Conservation (phyloP, 2,888 invertebrate genomes). For the Dasysyrphus albostriatus region DNA sequence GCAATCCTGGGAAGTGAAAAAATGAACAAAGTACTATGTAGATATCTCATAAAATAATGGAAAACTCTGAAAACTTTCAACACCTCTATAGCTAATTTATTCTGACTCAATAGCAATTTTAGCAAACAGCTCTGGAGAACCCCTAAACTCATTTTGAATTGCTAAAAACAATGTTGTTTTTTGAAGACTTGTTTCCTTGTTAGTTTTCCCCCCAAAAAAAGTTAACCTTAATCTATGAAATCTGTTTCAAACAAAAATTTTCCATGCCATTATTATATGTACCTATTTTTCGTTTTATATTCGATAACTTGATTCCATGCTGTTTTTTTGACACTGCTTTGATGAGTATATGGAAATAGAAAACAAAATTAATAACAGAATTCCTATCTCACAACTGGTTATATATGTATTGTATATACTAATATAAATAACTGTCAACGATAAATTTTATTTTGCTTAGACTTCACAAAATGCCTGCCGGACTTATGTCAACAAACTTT, state of each 20-base stretch:
- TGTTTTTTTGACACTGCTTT: not conserved
- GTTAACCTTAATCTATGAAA: not conserved
- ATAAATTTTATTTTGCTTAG: constrained; percentile 61
- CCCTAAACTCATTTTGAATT: too few relatives aligned
- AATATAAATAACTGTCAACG: constrained; percentile 60
- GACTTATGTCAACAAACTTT: constrained; percentile 68
- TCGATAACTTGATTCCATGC: not conserved
- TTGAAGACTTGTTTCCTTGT: not conserved
- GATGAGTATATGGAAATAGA: constrained; percentile 14
- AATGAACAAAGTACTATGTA: too few relatives aligned
- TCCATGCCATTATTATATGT: constrained; percentile 1
- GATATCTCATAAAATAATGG: not conserved
- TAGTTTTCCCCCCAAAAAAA: not conserved
- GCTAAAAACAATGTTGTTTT: too few relatives aligned
- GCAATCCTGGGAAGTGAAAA: not conserved
- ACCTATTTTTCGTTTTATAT: not conserved
- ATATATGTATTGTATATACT: not conserved
- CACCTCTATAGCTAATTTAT: not conserved
- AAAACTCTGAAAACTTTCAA: constrained; percentile 2
- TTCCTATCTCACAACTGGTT: constrained; percentile 49
- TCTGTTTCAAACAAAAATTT: not conserved
- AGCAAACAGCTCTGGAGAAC: not conserved
- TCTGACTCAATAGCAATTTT: not conserved
- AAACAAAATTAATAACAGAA: constrained; percentile 29
- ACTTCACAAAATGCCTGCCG: constrained; percentile 42